These are phyloP conservation scores for Telmatochromis sp. DNA, from an alignment of 2,113 vertebrate genomes.

Conservation along the genomic window DNA sequence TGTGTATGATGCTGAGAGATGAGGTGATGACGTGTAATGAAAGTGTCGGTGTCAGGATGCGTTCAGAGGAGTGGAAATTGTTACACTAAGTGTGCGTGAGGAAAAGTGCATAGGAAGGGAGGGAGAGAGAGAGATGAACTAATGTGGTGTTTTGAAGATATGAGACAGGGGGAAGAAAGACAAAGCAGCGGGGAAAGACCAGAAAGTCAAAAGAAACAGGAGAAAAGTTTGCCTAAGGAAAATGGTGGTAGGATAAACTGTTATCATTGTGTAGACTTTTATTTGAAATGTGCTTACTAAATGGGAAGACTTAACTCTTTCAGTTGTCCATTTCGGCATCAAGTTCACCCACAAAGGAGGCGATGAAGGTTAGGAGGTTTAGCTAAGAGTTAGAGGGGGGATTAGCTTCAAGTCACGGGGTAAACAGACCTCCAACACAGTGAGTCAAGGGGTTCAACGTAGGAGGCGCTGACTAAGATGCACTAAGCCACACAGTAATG, in stretches of 20 bases:
- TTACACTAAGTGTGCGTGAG: slow-evolving; percentile 11
- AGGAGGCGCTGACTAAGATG: slow-evolving; percentile 39
- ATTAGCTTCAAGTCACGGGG: slow-evolving; percentile 56
- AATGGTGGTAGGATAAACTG: not conserved
- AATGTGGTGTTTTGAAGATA: slow-evolving; percentile 31
- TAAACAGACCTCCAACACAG: slow-evolving; percentile 51
- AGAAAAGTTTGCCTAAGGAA: not conserved
- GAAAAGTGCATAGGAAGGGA: not conserved
- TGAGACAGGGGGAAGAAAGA: not conserved
- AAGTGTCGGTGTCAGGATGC: not conserved
- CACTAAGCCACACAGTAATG: slow-evolving; percentile 46
- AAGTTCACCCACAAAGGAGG: not conserved
- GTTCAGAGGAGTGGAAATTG: not conserved
- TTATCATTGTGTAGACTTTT: not conserved
- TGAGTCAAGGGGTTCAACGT: slow-evolving; percentile 26
- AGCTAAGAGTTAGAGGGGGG: slow-evolving; percentile 10
- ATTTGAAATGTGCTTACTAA: not conserved
- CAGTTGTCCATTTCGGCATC: not conserved
- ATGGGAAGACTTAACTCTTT: not conserved
- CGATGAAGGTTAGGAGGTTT: slow-evolving; percentile 1
- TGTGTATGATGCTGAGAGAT: slow-evolving; percentile 8
- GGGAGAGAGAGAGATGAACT: not conserved
- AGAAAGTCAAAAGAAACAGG: not conserved
- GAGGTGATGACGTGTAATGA: slow-evolving; percentile 25
- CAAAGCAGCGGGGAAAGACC: not conserved